These are phyloP conservation scores for Zelostemma sp. DNA, from an alignment of 1,140 invertebrate species.

Conservation along the genomic window DNA sequence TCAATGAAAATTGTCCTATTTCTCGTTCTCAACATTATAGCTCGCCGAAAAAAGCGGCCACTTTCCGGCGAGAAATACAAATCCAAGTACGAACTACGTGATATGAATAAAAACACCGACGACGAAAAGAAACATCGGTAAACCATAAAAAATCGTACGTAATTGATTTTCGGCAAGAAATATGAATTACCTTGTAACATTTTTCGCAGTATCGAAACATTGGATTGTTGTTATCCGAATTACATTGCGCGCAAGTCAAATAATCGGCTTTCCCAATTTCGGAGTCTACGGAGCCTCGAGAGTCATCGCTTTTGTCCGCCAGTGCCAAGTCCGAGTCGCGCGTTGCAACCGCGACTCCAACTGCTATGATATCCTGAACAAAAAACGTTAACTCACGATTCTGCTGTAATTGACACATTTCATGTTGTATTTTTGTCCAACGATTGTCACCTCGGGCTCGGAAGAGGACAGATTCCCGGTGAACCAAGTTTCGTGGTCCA, in stretches of 20 bases:
- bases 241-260: constrained; percentile 75
- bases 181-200: background rate
- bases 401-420: too few relatives aligned
- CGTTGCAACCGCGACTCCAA: constrained; percentile 40
- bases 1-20: too few relatives aligned
- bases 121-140: too few relatives aligned
- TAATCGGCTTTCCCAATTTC: constrained; percentile 73
- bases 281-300: constrained; percentile 68
- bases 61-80: too few relatives aligned
- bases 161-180: background rate
- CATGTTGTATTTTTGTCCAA: too few relatives aligned
- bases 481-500: constrained; percentile 29
- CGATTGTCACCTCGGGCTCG: constrained; percentile 49
- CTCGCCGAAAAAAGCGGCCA: too few relatives aligned
- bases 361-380: constrained; percentile 51
- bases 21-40: too few relatives aligned
- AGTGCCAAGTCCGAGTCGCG: constrained; percentile 49
- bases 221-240: constrained; percentile 74
- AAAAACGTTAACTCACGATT: too few relatives aligned
- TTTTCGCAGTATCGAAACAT: background rate
- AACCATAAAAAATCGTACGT: background rate
- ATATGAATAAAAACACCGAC: too few relatives aligned
- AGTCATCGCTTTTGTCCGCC: constrained; percentile 72
- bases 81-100: too few relatives aligned
- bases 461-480: constrained; percentile 31